Evolutionary conservation across 2,113 vertebrate genomes (phyloP).

Genomic region (Addax nasomaculatus): DNA sequence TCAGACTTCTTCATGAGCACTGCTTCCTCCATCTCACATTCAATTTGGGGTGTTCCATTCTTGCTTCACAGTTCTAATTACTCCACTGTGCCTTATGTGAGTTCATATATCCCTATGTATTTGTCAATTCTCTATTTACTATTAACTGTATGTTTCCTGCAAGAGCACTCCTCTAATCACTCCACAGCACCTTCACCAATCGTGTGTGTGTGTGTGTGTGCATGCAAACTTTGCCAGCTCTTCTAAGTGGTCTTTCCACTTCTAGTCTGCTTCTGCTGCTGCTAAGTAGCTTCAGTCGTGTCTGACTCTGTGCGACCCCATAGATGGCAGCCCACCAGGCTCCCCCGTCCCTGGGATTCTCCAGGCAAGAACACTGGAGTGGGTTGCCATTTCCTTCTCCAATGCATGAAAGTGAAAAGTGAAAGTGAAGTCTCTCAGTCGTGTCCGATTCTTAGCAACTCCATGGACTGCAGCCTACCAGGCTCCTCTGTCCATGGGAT

Average conservation of each 20-base stretch:
- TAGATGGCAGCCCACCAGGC: too few relatives aligned
- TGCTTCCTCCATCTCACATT: too few relatives aligned
- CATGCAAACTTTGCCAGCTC: background rate
- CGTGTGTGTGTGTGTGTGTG: background rate
- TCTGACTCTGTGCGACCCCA: too few relatives aligned
- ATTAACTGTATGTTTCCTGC: background rate
- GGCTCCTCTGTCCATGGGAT: too few relatives aligned
- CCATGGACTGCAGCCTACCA: too few relatives aligned
- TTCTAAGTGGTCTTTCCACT: background rate
- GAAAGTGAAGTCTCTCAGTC: too few relatives aligned
- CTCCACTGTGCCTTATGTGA: background rate
- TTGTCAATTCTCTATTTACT: background rate
- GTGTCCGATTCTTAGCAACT: fast-evolving
- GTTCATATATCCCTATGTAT: background rate
- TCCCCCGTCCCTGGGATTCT: too few relatives aligned
- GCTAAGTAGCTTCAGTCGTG: too few relatives aligned
- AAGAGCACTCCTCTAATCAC: background rate
- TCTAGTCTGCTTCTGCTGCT: background rate
- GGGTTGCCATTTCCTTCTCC: too few relatives aligned
- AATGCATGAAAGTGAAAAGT: too few relatives aligned
- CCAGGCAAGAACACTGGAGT: too few relatives aligned
- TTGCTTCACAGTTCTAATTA: background rate
- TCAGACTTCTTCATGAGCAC: background rate
- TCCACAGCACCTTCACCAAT: background rate
- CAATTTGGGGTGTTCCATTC: background rate